phyloP scores from a whole-genome alignment of 2,113 vertebrate species.

The Petrocephalus microphthalmus region DNA sequence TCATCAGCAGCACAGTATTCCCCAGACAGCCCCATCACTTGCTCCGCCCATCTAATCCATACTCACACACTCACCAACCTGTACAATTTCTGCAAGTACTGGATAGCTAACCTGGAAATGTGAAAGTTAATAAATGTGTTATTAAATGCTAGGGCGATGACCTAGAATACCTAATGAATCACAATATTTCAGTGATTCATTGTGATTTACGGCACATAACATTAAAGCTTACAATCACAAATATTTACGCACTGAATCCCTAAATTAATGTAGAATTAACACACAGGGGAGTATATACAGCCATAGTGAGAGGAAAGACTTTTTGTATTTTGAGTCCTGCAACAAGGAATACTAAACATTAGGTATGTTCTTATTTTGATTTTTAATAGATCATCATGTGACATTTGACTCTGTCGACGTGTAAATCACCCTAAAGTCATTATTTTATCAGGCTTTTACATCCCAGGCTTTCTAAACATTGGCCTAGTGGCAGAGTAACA shows the following conservation, averaged over 20 bases:
- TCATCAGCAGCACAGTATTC: background rate
- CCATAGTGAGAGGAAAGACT: background rate
- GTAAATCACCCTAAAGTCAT: background rate
- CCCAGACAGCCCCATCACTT: background rate
- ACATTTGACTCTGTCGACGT: background rate
- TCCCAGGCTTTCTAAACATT: background rate
- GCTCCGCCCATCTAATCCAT: background rate
- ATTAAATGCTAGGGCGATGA: background rate
- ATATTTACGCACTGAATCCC: background rate
- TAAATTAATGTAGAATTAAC: slow-evolving; percentile 7
- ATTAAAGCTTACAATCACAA: background rate
- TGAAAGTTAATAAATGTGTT: background rate
- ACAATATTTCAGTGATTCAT: background rate
- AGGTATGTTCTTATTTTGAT: background rate
- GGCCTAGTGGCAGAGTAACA: background rate
- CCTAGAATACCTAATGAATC: background rate
- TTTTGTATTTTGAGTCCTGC: background rate
- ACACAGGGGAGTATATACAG: background rate
- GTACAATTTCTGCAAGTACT: background rate
- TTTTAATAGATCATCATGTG: background rate
- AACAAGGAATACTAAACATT: background rate
- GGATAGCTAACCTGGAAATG: background rate
- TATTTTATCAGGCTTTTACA: background rate
- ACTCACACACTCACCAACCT: background rate
- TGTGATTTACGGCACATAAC: background rate